phyloP scores from a whole-genome alignment of 2,113 vertebrate species.

The Mirounga angustirostris region DNA sequence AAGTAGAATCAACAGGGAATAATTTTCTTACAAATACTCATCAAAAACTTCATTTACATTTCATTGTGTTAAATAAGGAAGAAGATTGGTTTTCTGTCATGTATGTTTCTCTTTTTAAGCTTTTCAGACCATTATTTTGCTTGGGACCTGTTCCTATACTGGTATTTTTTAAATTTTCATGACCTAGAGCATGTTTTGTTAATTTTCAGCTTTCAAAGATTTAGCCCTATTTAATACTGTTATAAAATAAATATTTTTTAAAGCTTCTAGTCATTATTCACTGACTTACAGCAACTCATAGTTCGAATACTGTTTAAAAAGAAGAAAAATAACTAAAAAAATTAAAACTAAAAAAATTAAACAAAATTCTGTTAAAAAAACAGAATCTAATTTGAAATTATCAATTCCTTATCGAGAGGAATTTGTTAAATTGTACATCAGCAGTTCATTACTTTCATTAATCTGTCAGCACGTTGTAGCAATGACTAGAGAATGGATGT shows the following conservation, averaged over 20 bases:
- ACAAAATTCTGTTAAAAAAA: background rate
- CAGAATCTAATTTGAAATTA: background rate
- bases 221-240: background rate
- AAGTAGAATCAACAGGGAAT: background rate
- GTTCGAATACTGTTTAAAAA: background rate
- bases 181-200: background rate
- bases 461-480: conserved; percentile 35
- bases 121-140: conserved; percentile 38
- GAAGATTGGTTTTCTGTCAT: background rate
- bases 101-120: conserved; percentile 16
- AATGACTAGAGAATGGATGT: background rate
- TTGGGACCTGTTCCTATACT: background rate
- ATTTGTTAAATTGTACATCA: background rate
- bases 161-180: background rate
- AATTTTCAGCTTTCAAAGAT: conserved; percentile 8
- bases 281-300: background rate
- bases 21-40: background rate
- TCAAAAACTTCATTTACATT: background rate
- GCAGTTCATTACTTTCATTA: background rate
- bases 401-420: background rate
- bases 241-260: background rate
- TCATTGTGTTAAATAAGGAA: conserved; percentile 37
- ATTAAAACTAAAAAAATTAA: background rate
- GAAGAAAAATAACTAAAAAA: background rate
- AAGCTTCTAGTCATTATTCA: conserved; percentile 45